Conservation (phyloP, 2,113 vertebrate genomes). For the Otis tarda region DNA sequence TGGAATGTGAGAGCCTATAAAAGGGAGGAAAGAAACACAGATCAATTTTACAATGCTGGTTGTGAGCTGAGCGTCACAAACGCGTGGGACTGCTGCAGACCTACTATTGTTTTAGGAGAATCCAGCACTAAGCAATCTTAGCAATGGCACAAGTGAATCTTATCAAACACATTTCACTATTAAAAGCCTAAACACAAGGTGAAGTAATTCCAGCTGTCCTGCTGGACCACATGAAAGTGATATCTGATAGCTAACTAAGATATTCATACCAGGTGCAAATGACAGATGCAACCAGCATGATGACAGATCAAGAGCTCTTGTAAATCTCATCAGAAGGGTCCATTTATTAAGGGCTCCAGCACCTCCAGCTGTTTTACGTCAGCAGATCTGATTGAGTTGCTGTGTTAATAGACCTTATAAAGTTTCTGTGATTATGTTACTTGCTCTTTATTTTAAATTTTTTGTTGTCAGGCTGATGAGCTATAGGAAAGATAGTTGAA, state of each 20-base stretch:
- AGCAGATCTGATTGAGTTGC: constrained; percentile 3
- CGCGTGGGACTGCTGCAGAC: rapidly evolving
- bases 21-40: not conserved
- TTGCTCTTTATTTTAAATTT: constrained; percentile 18
- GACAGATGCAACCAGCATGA: constrained; percentile 52
- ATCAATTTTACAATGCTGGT: not conserved
- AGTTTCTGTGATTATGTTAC: constrained; percentile 52
- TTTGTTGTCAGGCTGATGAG: not conserved
- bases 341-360: constrained; percentile 63
- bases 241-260: constrained; percentile 37
- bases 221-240: constrained; percentile 47
- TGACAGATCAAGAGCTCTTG: constrained; percentile 62
- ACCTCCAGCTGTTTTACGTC: constrained; percentile 67
- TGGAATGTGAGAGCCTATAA: not conserved
- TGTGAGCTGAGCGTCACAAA: not conserved
- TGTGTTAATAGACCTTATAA: constrained; percentile 54
- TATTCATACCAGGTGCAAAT: constrained; percentile 68
- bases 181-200: constrained; percentile 32
- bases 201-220: constrained; percentile 36
- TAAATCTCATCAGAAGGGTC: constrained; percentile 60
- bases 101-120: not conserved
- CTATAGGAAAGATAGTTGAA: not conserved
- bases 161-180: not conserved
- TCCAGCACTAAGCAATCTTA: not conserved
- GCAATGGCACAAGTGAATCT: not conserved